Evolutionary conservation across 2,797 vertebrate species (phyloP).

Genomic region (Phoxinus dragarum): DNA sequence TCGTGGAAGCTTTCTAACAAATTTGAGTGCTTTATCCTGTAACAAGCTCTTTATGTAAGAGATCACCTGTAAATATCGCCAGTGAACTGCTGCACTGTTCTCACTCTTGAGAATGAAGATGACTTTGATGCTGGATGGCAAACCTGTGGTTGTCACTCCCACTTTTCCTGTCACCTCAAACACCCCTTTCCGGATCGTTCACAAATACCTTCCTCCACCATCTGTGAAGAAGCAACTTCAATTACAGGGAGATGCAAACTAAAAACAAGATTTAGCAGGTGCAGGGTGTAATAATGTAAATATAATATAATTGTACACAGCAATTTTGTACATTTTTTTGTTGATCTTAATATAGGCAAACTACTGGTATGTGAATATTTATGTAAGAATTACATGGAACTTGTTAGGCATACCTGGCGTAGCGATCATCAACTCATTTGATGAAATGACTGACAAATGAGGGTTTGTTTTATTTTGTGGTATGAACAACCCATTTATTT

Average conservation of each 20-base stretch:
- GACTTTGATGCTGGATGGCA: constrained; percentile 42
- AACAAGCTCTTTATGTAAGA: constrained; percentile 1
- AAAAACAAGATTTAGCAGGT: constrained; percentile 12
- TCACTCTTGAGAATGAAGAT: not conserved
- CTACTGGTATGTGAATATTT: not conserved
- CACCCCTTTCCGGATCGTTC: constrained; percentile 20
- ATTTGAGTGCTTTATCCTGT: not conserved
- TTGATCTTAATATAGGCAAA: not conserved
- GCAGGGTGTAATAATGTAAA: constrained; percentile 18
- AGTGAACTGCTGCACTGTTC: constrained; percentile 3
- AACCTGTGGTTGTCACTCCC: constrained; percentile 38
- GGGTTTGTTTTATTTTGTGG: not conserved
- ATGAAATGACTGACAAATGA: not conserved
- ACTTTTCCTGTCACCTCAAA: constrained; percentile 52
- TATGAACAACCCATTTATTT: not conserved
- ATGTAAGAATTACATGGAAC: not conserved
- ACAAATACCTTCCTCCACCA: constrained; percentile 49
- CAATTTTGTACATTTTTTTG: not conserved
- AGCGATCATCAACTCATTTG: not conserved
- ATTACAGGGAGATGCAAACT: not conserved
- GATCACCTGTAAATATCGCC: constrained; percentile 13
- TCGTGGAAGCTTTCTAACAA: not conserved
- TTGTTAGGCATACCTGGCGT: not conserved
- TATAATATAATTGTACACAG: not conserved
- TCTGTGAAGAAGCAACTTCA: not conserved